These are phyloP conservation scores for Ceriagrion tenellum DNA, from an alignment of 2,888 invertebrate species.

Conservation along the genomic window DNA sequence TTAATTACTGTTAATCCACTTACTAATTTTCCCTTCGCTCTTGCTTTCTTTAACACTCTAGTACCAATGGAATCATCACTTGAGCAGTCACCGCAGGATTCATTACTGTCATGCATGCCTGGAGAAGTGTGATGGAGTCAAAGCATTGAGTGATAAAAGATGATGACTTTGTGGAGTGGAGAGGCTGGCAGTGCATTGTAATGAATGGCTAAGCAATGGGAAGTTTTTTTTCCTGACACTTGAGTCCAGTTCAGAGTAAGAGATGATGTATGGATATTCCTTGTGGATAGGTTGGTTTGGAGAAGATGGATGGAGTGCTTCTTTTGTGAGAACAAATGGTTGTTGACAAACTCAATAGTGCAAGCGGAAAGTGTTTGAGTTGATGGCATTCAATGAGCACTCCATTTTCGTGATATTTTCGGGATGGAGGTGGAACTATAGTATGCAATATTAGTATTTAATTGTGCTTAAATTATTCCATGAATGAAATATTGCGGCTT, in stretches of 20 bases:
- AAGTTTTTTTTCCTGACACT: background rate
- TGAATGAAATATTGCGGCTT: slow-evolving; percentile 23
- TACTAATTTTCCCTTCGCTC: slow-evolving; percentile 23
- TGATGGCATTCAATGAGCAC: background rate
- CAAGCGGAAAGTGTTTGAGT: background rate
- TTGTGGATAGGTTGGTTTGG: background rate
- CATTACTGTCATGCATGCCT: slow-evolving; percentile 81
- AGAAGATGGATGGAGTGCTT: background rate
- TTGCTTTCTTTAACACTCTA: slow-evolving; percentile 77
- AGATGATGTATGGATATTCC: background rate
- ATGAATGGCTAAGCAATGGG: background rate
- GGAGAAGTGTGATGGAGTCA: slow-evolving; percentile 72
- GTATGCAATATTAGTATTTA: slow-evolving; percentile 57
- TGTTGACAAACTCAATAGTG: background rate
- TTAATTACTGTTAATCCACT: too few species aligned
- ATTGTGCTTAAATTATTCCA: slow-evolving; percentile 38
- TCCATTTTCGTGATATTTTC: slow-evolving; percentile 10
- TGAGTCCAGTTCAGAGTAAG: background rate
- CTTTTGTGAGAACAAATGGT: background rate
- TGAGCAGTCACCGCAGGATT: slow-evolving; percentile 92
- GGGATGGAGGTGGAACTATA: background rate
- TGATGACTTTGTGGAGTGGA: background rate
- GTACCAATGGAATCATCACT: slow-evolving; percentile 85
- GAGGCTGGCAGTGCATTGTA: background rate
- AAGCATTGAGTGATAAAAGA: background rate